Evolutionary conservation across 1,140 invertebrate genomes (phyloP).

Genomic region (Periplaneta americana): DNA sequence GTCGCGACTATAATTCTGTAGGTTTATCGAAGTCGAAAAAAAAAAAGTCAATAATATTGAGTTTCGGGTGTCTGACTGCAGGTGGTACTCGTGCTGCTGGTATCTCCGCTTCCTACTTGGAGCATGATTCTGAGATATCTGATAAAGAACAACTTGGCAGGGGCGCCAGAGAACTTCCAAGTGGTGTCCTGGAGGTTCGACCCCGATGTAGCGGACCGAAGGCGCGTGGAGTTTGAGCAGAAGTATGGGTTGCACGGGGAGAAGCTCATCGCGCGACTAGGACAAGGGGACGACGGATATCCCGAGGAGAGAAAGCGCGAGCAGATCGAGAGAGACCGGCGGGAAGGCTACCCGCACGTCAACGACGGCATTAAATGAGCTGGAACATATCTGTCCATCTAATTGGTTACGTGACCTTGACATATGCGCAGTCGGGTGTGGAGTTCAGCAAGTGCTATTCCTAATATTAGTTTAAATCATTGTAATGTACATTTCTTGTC

Average conservation of each 20-base stretch:
- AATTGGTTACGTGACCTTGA: too few relatives aligned
- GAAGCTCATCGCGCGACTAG: constrained; percentile 23
- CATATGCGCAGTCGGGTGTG: too few relatives aligned
- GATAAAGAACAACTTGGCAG: background rate
- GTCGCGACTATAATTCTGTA: too few relatives aligned
- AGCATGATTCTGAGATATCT: background rate
- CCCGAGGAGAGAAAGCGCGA: constrained; percentile 14
- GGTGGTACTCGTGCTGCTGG: background rate
- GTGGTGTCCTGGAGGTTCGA: background rate
- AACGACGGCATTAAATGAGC: background rate
- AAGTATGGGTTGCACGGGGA: constrained; percentile 22
- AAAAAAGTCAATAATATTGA: too few relatives aligned
- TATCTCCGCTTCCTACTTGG: background rate
- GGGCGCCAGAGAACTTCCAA: background rate
- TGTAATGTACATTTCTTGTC: too few relatives aligned
- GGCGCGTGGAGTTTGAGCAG: constrained; percentile 22
- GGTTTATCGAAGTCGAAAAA: too few relatives aligned
- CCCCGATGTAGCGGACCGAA: constrained; percentile 19
- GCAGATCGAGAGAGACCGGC: background rate
- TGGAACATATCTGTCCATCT: background rate
- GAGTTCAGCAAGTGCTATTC: too few relatives aligned
- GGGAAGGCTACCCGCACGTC: background rate
- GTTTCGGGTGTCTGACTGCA: too few relatives aligned
- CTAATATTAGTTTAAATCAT: too few relatives aligned
- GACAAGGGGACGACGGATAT: constrained; percentile 24